Evolutionary conservation across 1,140 invertebrate species (phyloP), one percentile per base, ranked within the genome.

Genomic region (Contarinia nasturtii): DNA sequence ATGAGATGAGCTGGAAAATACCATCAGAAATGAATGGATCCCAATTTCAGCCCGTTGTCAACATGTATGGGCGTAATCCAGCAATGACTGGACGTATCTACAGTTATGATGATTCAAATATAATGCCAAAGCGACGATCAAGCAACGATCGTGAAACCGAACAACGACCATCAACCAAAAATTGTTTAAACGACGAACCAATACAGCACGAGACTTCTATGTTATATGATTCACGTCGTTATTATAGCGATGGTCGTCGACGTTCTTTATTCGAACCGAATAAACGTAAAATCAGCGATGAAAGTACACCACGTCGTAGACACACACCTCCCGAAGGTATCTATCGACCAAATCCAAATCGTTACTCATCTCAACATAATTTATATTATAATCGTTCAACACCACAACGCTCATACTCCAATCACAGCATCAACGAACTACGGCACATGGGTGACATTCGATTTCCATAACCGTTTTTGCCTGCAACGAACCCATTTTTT

Each of bases 1-100:
- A 80, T 53, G 70, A 77, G 36, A 75, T 79, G 22, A 74, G 76
- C 0, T 86, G 80, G 80, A 71, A 76, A 46, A 78, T 77, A 1
- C 61, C 61, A 33, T 61, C 61, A 43, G 55, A 54, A 45, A 20
- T 47, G 21, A 33, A 33, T 44, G 43, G 43, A 7, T 19, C 15
- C n/a, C 59, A 60, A 48, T 61, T 61, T 41, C 57, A 57, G 20
- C 47, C 60, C 2, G 54, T 60, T 20, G 14, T 15, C 4, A 43
- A 33, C 19, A 27, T 27, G 33, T 5, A 2, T 14, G 33, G 43
- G 2, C 2, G 15, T 10, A 27, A 48, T 12, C n/a, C 8, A 5
- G 34, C 34, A n/a, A 36, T 27, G 45, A 20, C 2, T 17, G 41
- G 33, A 1, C 46, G 51, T 12, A 48, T 19, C 14, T 47, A 47